phyloP scores from a whole-genome alignment of 2,888 invertebrate genomes.

The Polyploca ridens region DNA sequence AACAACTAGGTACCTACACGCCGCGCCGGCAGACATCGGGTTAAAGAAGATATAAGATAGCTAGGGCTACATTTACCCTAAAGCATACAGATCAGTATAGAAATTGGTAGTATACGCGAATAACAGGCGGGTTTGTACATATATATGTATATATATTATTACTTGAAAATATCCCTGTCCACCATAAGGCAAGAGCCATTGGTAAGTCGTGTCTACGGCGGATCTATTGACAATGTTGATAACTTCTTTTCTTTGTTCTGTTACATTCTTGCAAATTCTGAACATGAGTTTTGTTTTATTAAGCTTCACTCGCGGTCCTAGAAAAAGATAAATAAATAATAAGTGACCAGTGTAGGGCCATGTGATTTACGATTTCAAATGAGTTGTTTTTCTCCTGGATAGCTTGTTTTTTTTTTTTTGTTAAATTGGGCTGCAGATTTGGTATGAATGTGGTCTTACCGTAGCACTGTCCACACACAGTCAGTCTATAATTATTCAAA shows the following conservation, averaged over 20 bases:
- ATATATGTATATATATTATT: conserved; percentile 18
- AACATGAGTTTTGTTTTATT: conserved; percentile 62
- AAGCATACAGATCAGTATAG: neutral
- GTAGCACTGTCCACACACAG: conserved; percentile 67
- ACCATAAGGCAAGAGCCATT: conserved; percentile 69
- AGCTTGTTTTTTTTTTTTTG: no score
- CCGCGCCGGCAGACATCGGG: neutral
- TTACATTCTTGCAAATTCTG: conserved; percentile 63
- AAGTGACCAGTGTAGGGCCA: neutral
- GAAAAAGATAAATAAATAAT: no score
- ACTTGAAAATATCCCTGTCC: conserved; percentile 77
- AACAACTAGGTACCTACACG: neutral
- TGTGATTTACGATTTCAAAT: neutral
- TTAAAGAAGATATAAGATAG: neutral
- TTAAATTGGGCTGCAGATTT: neutral
- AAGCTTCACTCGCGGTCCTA: conserved; percentile 68
- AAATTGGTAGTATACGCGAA: neutral
- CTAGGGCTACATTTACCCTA: neutral
- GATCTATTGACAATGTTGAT: conserved; percentile 69
- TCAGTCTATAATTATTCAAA: conserved; percentile 62
- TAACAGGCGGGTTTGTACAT: neutral
- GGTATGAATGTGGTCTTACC: conserved; percentile 47
- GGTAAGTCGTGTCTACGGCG: conserved; percentile 71
- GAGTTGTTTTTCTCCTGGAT: neutral
- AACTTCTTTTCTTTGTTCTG: conserved; percentile 60